phyloP scores from a whole-genome alignment of 2,113 vertebrate species.

The Callorhinus ursinus region DNA sequence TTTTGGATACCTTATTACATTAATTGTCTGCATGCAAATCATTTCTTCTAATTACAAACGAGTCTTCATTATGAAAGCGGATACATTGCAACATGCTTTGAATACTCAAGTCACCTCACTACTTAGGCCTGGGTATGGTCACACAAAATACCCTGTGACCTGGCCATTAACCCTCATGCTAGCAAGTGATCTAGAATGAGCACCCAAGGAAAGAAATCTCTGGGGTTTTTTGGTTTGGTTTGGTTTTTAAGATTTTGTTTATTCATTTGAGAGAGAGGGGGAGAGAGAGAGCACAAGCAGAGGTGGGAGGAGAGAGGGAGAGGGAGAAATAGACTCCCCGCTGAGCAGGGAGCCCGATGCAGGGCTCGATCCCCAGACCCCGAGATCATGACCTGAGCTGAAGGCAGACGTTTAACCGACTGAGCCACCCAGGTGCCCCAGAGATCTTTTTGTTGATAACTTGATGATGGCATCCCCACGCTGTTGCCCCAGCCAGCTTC shows the following conservation, averaged over 20 bases:
- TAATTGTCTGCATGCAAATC: constrained; percentile 11
- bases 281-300: not conserved
- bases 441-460: not conserved
- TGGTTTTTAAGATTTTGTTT: not conserved
- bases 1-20: constrained; percentile 33
- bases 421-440: not conserved
- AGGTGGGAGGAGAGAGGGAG: not conserved
- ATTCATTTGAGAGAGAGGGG: not conserved
- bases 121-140: not conserved
- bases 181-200: rapidly evolving
- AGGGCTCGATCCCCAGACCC: not conserved
- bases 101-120: not conserved
- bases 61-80: not conserved
- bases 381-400: not conserved
- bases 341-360: not conserved
- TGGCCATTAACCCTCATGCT: not conserved
- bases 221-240: too few species aligned
- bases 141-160: rapidly evolving
- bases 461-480: not conserved
- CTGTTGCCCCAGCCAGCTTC: not conserved
- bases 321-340: not conserved
- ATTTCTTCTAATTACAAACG: not conserved
- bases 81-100: rapidly evolving
- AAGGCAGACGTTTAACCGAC: not conserved
- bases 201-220: not conserved